Evolutionary conservation across 2,113 vertebrate species (phyloP).

Genomic region (Mustelus asterias): DNA sequence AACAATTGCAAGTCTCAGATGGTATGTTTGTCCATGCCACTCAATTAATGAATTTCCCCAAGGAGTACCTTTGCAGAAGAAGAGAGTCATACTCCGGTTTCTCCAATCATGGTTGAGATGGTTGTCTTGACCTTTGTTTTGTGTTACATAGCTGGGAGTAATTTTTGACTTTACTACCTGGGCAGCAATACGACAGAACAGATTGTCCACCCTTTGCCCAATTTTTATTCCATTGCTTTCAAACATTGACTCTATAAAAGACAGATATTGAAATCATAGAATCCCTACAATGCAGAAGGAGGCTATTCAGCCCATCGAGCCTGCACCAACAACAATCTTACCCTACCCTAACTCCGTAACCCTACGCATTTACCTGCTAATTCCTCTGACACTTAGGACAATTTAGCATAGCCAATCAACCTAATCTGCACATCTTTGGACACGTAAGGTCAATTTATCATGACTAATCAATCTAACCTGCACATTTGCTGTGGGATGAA

Average conservation of each 20-base stretch:
- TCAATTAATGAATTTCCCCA: background rate
- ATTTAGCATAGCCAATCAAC: too few relatives aligned
- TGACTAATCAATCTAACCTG: too few relatives aligned
- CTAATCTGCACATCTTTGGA: too few relatives aligned
- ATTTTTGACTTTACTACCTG: background rate
- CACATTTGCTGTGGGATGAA: too few relatives aligned
- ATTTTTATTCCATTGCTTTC: background rate
- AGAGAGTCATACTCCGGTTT: background rate
- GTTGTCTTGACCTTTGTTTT: background rate
- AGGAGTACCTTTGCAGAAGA: background rate
- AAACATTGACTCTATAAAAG: background rate
- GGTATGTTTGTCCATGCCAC: background rate
- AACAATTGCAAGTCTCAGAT: background rate
- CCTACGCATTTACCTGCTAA: too few relatives aligned
- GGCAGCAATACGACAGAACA: background rate
- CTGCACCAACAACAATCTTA: too few relatives aligned
- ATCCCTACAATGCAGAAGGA: too few relatives aligned
- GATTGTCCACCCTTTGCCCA: background rate
- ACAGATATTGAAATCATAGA: background rate
- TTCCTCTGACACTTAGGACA: too few relatives aligned
- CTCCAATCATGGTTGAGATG: background rate
- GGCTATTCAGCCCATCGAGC: too few relatives aligned
- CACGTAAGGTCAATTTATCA: too few relatives aligned
- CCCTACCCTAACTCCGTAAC: too few relatives aligned
- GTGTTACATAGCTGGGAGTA: background rate